These are phyloP conservation scores for Drosophila eohydei DNA, from an alignment of 2,888 invertebrate species.

Conservation along the genomic window DNA sequence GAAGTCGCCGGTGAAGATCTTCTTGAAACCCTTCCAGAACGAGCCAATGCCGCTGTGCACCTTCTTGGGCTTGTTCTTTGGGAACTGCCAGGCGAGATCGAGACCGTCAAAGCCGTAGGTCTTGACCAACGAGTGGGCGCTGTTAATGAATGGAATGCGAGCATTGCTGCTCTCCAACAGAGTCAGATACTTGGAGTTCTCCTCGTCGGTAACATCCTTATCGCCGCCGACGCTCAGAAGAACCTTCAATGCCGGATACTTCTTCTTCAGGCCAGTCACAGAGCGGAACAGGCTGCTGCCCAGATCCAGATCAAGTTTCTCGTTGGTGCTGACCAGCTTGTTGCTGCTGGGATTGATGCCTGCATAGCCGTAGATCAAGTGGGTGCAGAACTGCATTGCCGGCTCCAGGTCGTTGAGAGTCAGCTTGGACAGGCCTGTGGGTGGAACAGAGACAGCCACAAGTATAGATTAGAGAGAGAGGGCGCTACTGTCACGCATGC, in stretches of 20 bases:
- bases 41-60: constrained; percentile 88
- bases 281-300: constrained; percentile 90
- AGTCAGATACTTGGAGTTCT: constrained; percentile 89
- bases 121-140: constrained; percentile 89
- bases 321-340: constrained; percentile 90
- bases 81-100: constrained; percentile 95
- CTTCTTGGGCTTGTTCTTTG: constrained; percentile 91
- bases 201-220: constrained; percentile 87
- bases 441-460: not conserved
- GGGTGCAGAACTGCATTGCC: constrained; percentile 91
- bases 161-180: constrained; percentile 91
- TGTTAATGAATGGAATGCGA: constrained; percentile 91
- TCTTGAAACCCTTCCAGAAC: constrained; percentile 91
- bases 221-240: constrained; percentile 92
- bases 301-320: constrained; percentile 90
- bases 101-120: constrained; percentile 94
- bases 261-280: constrained; percentile 89
- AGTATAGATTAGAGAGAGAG: not conserved
- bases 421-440: constrained; percentile 91
- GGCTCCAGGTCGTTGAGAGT: constrained; percentile 90
- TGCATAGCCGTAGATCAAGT: constrained; percentile 92
- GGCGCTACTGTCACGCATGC: not conserved
- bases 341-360: constrained; percentile 89
- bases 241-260: constrained; percentile 90
- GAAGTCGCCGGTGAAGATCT: constrained; percentile 89